Percentiles rank a stretch among this genome's conserved stretches.
Evolutionary conservation across 2,797 vertebrate species (phyloP).

Genomic region (Takifugu rubripes): DNA sequence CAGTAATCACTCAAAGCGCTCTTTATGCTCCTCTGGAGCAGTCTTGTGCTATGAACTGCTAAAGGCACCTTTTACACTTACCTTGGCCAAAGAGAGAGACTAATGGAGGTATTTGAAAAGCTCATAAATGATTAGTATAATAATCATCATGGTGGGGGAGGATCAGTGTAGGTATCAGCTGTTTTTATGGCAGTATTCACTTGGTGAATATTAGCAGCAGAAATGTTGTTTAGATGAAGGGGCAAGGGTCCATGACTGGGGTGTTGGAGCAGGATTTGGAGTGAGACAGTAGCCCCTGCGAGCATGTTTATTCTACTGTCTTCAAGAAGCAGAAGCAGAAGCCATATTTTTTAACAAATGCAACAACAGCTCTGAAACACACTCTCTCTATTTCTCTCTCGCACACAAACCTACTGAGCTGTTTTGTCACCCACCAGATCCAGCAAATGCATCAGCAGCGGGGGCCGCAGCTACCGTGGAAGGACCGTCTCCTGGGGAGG

Average conservation of each 20-base stretch:
- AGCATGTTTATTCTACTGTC: constrained; percentile 53
- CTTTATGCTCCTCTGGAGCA: no score
- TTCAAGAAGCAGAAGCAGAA: constrained; percentile 40
- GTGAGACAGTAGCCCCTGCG: constrained; percentile 50
- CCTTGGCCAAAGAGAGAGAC: constrained; percentile 36
- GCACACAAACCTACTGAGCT: constrained; percentile 30
- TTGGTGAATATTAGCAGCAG: constrained; percentile 41
- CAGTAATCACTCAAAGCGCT: no score
- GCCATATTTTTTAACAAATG: constrained; percentile 39
- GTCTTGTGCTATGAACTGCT: no score
- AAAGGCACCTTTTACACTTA: not conserved
- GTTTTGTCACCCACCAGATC: constrained; percentile 93
- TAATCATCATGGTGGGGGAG: constrained; percentile 17
- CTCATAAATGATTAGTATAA: constrained; percentile 23
- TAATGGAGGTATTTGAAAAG: constrained; percentile 2
- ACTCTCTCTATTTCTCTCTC: constrained; percentile 7
- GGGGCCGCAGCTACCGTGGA: constrained; percentile 86
- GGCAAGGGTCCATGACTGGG: constrained; percentile 53
- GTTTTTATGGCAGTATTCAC: constrained; percentile 25
- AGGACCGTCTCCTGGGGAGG: constrained; percentile 94
- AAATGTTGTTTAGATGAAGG: constrained; percentile 40
- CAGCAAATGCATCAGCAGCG: constrained; percentile 95
- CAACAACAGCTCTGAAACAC: constrained; percentile 20
- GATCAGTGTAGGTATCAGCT: constrained; percentile 8
- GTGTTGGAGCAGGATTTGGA: constrained; percentile 48